Evolutionary conservation across 2,797 vertebrate genomes (phyloP).

Genomic region (Phoeniculus purpureus): DNA sequence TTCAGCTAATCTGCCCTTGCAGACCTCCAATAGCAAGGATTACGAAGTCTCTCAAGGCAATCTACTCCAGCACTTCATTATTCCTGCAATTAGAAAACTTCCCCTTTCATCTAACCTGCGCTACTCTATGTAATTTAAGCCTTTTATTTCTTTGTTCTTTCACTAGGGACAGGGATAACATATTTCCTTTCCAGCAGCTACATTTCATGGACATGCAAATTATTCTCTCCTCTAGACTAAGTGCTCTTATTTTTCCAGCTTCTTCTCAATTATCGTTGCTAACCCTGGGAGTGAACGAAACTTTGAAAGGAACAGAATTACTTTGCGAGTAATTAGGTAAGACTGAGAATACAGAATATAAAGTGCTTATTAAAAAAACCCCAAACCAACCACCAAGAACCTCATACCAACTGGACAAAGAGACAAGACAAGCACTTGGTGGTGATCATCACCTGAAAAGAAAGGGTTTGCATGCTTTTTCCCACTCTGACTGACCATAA

Average conservation of each 20-base stretch:
- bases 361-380: neutral
- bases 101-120: constrained; percentile 45
- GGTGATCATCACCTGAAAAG: neutral
- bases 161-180: constrained; percentile 2
- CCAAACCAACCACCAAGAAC: neutral
- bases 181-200: constrained; percentile 24
- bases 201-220: neutral
- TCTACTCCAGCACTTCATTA: constrained; percentile 21
- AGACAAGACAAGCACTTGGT: neutral
- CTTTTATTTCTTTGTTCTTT: constrained; percentile 55
- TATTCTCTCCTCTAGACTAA: constrained; percentile 8
- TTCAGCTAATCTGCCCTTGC: neutral
- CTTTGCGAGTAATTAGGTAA: neutral
- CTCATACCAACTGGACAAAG: neutral
- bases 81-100: constrained; percentile 47
- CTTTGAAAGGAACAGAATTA: neutral
- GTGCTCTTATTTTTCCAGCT: neutral
- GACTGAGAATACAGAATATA: neutral
- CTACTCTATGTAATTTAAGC: constrained; percentile 17
- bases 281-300: neutral
- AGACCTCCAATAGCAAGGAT: neutral
- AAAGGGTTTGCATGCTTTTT: neutral
- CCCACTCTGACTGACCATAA: neutral
- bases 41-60: neutral
- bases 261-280: neutral